Evolutionary conservation across 1,140 invertebrate species (phyloP).

Genomic region (Eciton burchellii): DNA sequence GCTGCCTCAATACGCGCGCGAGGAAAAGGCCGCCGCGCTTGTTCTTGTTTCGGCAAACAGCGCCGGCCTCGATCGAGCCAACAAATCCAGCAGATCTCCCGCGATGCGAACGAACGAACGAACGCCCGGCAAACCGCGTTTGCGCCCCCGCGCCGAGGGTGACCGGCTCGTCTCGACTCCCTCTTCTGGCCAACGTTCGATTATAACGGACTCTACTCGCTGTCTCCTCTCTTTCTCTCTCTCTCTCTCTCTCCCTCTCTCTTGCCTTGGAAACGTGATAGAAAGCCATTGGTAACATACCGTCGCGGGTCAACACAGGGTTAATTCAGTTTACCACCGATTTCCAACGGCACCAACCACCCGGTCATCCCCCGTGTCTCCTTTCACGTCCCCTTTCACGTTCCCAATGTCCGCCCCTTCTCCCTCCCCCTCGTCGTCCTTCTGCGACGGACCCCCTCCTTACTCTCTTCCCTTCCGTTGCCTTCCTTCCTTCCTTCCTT

Average conservation of each 20-base stretch:
- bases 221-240: too few relatives aligned
- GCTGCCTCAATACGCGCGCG: slow-evolving; percentile 36
- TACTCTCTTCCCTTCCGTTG: slow-evolving; percentile 26
- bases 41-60: slow-evolving; percentile 45
- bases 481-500: slow-evolving; percentile 50
- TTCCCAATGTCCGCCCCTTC: slow-evolving; percentile 14
- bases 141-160: slow-evolving; percentile 17
- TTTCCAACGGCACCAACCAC: slow-evolving; percentile 68
- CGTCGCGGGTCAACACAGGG: slow-evolving; percentile 72
- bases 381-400: slow-evolving; percentile 5
- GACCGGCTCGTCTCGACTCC: slow-evolving; percentile 23
- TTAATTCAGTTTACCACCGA: slow-evolving; percentile 79
- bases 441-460: slow-evolving; percentile 26
- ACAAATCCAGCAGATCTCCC: slow-evolving; percentile 24
- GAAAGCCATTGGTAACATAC: slow-evolving; percentile 78
- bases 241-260: not conserved
- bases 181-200: not conserved
- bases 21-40: slow-evolving; percentile 32
- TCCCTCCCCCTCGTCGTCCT: slow-evolving; percentile 28
- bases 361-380: not conserved
- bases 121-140: slow-evolving; percentile 29
- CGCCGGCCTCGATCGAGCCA: not conserved
- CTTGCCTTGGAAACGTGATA: slow-evolving; percentile 60
- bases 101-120: not conserved
- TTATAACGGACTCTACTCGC: slow-evolving; percentile 61